Evolutionary conservation across 2,797 vertebrate genomes (phyloP), one percentile per base, ranked within the genome.

Genomic region (Phoeniculus purpureus): DNA sequence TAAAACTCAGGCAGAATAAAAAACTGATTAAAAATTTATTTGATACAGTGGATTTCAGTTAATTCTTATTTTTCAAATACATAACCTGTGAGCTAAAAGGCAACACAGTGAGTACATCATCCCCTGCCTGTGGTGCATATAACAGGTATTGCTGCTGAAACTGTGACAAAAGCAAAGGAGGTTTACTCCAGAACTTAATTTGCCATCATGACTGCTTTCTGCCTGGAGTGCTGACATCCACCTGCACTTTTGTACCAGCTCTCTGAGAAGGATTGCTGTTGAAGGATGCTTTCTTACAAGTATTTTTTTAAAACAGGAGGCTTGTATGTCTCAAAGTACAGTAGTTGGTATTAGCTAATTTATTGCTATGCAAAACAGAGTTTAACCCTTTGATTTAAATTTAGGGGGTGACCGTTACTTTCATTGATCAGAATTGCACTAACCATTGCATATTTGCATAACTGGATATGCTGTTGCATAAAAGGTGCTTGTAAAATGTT

Each of bases 401-500:
- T 43, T 12, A 52, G 7, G 16, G 14, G n/a, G 15, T 4, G 3
- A 11, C 51, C 43, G 7, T 81, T 89, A 32, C 47, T 20, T 74
- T 78, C 70, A 68, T 59, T 4, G 21, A 65, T 87, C 55, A 59
- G 62, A 92, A 75, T 22, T 77, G 37, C 82, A 78, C 48, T 79
- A 86, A 76, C 52, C 10, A 12, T 51, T 65, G 29, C 12, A 3
- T 75, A 16, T 87, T 87, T 93, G 43, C 43, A 31, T 71, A 72
- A 61, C 18, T 87, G 55, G 61, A 45, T 77, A 25, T 15, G 20
- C 51, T 81, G 0, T 58, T 61, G 76, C 32, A 23, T 83, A 48
- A 68, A 92, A 72, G 59, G 9, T 71, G 29, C 51, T 71, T 73
- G 34, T 81, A 76, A 89, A 81, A 47, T 22, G 43, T 91, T 92